Base-by-base conservation (phyloP, 2,113 vertebrate genomes). In the Lipotes vexillifer region DNA sequence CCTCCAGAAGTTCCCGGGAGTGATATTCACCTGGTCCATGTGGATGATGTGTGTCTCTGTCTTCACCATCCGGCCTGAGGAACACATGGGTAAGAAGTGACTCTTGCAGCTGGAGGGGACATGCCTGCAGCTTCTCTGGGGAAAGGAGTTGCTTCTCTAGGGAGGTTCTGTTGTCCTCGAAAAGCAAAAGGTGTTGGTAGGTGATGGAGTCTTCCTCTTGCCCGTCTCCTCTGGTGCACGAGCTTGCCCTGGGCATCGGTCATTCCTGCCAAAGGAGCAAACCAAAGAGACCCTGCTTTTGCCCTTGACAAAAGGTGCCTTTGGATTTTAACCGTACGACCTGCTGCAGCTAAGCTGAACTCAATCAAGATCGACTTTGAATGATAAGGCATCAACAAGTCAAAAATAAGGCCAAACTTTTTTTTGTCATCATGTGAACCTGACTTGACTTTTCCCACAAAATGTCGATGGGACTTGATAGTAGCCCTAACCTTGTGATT, bases 81-180 rank as follows among this genome's bases (percentile, higher is more conserved):
- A 97, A 77, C 98, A 4, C 89, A 88, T 59, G 95, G 98, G 99
- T 99, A 96, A 98, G 93, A 33, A 46, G 5, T 3, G 57, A 7
- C 5, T 1, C 3, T 61, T 23, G 38, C 41, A 33, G 27, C 46
- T 18, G 29, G 38, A 38, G 55, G 65, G 31, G 20, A 4, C 25
- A 23, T 41, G n/a, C 41, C 41, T n/a, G 18, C 7, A 38, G 77
- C 5, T 38, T 72, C 18, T 49, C 68, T 71, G 20, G 75, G 87
- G 72, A 80, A 46, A 14, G n/a, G 2, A 33, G 20, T 55, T 69
- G 11, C 77, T 66, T 72, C 29, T 17, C 38, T 11, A 21, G 77
- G 15, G 61, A 90, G 23, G 2, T 41, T 89, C 59, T 49, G 46
- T 49, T 93, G n/a, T 41, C 41, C 6, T 61, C 31, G 29, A 31